Base-by-base conservation (phyloP, 92 coral and sea anemone genomes). In the Epizoanthus scotinus region DNA sequence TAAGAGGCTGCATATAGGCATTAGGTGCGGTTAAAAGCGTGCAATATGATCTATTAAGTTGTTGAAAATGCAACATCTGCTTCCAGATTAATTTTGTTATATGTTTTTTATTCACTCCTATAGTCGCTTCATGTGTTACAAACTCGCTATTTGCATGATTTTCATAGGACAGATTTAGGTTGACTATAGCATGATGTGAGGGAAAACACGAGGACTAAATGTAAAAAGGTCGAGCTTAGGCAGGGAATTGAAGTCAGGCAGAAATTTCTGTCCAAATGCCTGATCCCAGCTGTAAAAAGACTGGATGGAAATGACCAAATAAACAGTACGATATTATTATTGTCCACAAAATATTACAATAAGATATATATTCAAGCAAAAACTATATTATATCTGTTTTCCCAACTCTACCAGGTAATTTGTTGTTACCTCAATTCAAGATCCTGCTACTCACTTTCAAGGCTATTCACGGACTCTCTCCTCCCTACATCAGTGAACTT, bases 171-270 rank as follows among this genome's bases (percentile, higher is more conserved):
- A 62, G 24, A 34, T 62, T 62, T 24, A 62, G 67, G 67, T 62
- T 62, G 67, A 62, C 67, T 62, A 38, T 38, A 62, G 25, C 67
- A 62, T 62, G 40, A 25, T 62, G 67, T 62, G 67, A 62, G 67
- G 67, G 12, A 25, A 62, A 62, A 62, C 40, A 34, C 25, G 67
- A 62, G 67, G 67, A 62, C 67, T 62, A 62, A 62, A 62, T 62
- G 67, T 62, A 62, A 7, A 1, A 22, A n/a, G 24, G 67, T 24
- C 12, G 24, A 62, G 21, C 7, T 62, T 27, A 62, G 67, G 67
- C 67, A 62, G 67, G 67, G 67, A 36, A 62, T n/a, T 62, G 67
- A 62, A 62, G 36, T 62, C 67, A 62, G 67, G 67, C 67, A 34
- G 6, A 5, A 34, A 0, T 34, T 34, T 34, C 40, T 34, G 40